Percentiles rank a stretch among this genome's conserved stretches.
Evolutionary conservation across 2,888 invertebrate genomes (phyloP).

Genomic region (Papilio elwesi): DNA sequence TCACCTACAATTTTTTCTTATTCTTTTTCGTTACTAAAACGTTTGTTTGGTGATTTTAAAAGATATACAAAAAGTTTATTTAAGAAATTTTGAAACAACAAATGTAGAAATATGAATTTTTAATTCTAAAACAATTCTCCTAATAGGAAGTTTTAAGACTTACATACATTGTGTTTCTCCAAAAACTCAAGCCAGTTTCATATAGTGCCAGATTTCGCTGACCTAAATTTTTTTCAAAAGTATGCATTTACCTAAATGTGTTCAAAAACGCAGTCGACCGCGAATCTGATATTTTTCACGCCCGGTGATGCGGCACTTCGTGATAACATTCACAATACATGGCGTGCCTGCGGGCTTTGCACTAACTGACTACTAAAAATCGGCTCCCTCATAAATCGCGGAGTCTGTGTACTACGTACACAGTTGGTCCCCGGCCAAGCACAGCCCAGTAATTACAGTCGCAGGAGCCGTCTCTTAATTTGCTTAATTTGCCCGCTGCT

Average conservation of each 20-base stretch:
- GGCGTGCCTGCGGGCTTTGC: slow-evolving; percentile 59
- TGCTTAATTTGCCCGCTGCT: slow-evolving; percentile 79
- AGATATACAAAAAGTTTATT: not conserved
- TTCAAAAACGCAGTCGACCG: slow-evolving; percentile 45
- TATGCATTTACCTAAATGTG: slow-evolving; percentile 34
- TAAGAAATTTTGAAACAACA: not conserved
- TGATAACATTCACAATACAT: slow-evolving; percentile 70
- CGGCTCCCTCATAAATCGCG: slow-evolving; percentile 62
- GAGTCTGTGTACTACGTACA: slow-evolving; percentile 50
- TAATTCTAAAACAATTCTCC: not conserved
- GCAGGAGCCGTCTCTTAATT: slow-evolving; percentile 79
- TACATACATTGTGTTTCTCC: not conserved
- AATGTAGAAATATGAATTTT: not conserved
- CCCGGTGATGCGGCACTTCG: slow-evolving; percentile 53
- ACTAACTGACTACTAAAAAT: slow-evolving; percentile 61
- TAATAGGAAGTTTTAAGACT: not conserved
- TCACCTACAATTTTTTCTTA: not conserved
- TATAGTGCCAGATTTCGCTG: not conserved
- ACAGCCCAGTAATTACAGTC: slow-evolving; percentile 78
- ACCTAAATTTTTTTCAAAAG: no score
- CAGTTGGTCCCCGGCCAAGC: slow-evolving; percentile 75
- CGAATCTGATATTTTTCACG: slow-evolving; percentile 51
- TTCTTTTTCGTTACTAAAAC: not conserved
- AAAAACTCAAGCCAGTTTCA: no score
- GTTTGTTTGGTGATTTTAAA: not conserved